Percentiles rank a stretch among this genome's conserved stretches.
Conservation (phyloP, 2,113 vertebrate species). For the Laticauda colubrina region DNA sequence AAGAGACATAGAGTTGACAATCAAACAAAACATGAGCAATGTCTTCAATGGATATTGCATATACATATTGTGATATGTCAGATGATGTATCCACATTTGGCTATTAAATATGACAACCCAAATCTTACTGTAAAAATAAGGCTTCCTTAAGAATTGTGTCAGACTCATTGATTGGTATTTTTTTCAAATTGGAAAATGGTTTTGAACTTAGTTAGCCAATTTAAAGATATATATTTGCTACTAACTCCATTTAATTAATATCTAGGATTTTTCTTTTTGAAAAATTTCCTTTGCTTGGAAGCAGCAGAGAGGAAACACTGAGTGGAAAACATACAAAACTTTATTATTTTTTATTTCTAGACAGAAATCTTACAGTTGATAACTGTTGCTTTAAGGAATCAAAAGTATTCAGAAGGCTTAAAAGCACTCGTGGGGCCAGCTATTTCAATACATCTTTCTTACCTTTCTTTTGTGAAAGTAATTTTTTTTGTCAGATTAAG, state of each 20-base stretch:
- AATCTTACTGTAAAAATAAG: neutral
- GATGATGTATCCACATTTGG: neutral
- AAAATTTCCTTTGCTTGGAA: neutral
- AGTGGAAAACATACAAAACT: neutral
- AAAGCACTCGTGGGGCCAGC: neutral
- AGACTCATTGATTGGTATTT: neutral
- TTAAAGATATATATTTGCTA: neutral
- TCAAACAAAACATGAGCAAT: neutral
- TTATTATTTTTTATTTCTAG: neutral
- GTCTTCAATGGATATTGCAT: neutral
- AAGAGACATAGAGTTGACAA: neutral
- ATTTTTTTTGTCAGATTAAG: constrained; percentile 6
- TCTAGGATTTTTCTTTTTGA: neutral
- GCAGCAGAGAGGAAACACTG: neutral
- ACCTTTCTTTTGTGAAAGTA: constrained; percentile 1
- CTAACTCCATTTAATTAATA: neutral
- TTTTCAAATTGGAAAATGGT: neutral
- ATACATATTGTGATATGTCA: neutral
- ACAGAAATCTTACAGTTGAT: neutral
- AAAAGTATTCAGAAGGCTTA: neutral
- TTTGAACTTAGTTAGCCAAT: neutral
- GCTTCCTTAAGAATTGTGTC: neutral
- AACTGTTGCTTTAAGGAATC: neutral
- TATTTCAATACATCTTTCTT: constrained; percentile 6
- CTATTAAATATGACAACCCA: neutral